Evolutionary conservation across 1,140 invertebrate genomes (phyloP).

Genomic region (Aporrectodea caliginosa): DNA sequence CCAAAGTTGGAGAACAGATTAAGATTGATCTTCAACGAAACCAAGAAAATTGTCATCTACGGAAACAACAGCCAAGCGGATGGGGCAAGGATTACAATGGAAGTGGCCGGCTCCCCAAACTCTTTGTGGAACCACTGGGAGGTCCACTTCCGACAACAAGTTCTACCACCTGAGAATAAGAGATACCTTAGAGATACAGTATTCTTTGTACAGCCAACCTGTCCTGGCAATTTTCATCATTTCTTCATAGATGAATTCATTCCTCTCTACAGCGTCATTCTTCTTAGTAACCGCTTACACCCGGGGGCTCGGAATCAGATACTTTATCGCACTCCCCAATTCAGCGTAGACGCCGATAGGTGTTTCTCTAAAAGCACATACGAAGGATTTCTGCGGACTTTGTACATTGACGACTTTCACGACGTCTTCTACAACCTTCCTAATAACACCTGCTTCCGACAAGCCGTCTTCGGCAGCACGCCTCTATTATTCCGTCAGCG

Average conservation of each 20-base stretch:
- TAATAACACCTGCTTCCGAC: not conserved
- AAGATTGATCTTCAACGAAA: not conserved
- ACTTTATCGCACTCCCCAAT: conserved; percentile 2
- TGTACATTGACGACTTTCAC: conserved; percentile 4
- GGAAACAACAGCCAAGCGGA: not conserved
- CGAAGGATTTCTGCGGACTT: not conserved
- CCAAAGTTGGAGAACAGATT: not conserved
- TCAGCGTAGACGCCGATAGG: not conserved
- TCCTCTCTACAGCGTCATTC: not conserved
- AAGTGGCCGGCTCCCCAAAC: not conserved
- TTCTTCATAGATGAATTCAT: conserved; percentile 18
- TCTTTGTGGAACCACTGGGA: not conserved
- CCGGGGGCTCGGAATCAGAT: not conserved
- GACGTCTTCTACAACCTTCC: conserved; percentile 16
- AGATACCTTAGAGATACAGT: not conserved
- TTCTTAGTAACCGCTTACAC: not conserved
- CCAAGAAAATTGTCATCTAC: conserved; percentile 16
- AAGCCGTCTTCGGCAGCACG: conserved; percentile 12
- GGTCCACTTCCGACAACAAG: not conserved
- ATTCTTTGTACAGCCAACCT: conserved; percentile 5
- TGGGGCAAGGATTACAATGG: not conserved
- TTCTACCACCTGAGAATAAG: not conserved
- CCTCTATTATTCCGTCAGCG: not conserved
- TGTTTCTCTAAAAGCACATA: not conserved
- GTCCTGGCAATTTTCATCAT: conserved; percentile 23